phyloP scores from a whole-genome alignment of 2,797 vertebrate genomes.

The Limosa lapponica region DNA sequence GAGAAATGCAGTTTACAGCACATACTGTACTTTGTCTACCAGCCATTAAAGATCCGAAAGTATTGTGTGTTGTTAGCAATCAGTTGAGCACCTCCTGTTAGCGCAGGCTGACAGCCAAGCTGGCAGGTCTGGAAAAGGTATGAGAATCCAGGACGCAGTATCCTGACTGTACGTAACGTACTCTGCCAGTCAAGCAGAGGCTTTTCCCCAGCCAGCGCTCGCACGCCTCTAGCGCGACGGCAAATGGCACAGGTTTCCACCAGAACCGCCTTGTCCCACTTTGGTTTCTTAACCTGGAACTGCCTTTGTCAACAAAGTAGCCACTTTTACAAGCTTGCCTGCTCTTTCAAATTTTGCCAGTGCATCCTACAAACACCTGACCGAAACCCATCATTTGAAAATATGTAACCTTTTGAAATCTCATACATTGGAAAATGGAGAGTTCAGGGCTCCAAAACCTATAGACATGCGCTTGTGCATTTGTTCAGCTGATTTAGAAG shows the following conservation, averaged over 20 bases:
- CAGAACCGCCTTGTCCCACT: not conserved
- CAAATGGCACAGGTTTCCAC: not conserved
- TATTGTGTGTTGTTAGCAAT: slow-evolving; percentile 26
- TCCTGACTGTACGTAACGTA: not conserved
- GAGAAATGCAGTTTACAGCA: slow-evolving; percentile 24
- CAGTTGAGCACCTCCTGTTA: not conserved
- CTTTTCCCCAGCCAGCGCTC: fast-evolving
- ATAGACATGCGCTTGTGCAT: not conserved
- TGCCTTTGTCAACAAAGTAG: not conserved
- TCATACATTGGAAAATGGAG: not conserved
- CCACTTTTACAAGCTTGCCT: not conserved
- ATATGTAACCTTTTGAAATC: not conserved
- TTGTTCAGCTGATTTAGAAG: not conserved
- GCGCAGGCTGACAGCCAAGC: slow-evolving; percentile 16
- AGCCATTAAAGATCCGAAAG: not conserved
- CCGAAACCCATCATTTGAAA: not conserved
- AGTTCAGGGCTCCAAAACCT: not conserved
- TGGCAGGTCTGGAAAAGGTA: not conserved
- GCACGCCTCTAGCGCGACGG: not conserved
- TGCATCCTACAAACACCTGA: not conserved
- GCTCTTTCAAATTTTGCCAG: not conserved
- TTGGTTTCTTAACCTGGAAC: not conserved
- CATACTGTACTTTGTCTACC: slow-evolving; percentile 23
- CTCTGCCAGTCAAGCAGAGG: not conserved
- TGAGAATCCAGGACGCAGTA: not conserved